Evolutionary conservation across 2,888 invertebrate genomes (phyloP).

Genomic region (Hydriomena furcata): DNA sequence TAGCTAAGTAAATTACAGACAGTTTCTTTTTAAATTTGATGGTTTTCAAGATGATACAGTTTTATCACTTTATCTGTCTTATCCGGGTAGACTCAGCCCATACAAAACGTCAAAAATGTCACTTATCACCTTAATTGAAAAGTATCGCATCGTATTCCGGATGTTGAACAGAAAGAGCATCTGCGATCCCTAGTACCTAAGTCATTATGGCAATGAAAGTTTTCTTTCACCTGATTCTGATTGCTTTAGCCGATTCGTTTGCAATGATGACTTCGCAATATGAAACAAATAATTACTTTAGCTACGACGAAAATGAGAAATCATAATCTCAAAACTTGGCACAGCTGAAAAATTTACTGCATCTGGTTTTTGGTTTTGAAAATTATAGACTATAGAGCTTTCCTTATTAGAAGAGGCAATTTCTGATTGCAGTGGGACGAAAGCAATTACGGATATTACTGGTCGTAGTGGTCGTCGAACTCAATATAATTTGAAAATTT

Average conservation of each 20-base stretch:
- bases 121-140: neutral
- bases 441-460: conserved; percentile 24
- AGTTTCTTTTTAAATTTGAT: no score
- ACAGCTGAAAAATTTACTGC: neutral
- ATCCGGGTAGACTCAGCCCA: no score
- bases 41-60: no score
- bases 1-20: no score
- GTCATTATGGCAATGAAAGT: conserved; percentile 53
- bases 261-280: neutral
- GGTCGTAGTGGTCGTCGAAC: conserved; percentile 7
- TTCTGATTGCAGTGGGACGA: conserved; percentile 38
- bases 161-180: conserved; percentile 18
- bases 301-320: neutral
- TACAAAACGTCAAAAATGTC: no score
- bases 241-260: conserved; percentile 20
- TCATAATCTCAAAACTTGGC: neutral
- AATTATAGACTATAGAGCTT: neutral
- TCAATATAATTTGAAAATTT: conserved; percentile 7
- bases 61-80: no score
- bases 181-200: no score
- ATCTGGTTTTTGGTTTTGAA: no score
- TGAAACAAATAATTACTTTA: neutral
- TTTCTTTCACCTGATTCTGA: conserved; percentile 43
- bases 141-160: conserved; percentile 8
- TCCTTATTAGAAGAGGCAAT: conserved; percentile 26